Conservation (phyloP, 2,797 vertebrate species). For the Xenopus petersii region DNA sequence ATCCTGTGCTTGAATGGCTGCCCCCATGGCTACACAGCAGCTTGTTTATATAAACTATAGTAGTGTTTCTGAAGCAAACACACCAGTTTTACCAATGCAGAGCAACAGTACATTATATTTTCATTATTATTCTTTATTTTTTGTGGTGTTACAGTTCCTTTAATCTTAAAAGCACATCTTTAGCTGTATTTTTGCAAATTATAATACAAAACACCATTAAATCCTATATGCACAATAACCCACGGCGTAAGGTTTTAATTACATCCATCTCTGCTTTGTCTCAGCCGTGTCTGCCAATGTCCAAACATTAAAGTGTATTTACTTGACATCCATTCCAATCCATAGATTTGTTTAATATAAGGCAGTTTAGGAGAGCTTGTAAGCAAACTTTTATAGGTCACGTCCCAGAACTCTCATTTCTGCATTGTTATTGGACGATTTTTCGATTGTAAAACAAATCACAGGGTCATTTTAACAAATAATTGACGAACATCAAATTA, state of each 20-base stretch:
- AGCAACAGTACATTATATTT: too few relatives aligned
- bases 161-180: too few relatives aligned
- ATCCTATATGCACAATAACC: conserved; percentile 12
- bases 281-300: conserved; percentile 3
- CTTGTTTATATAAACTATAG: too few relatives aligned
- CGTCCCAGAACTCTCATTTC: conserved; percentile 7
- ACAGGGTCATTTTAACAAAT: conserved; percentile 38
- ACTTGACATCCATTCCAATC: conserved; percentile 6
- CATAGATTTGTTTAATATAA: not conserved
- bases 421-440: conserved; percentile 23
- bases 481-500: conserved; percentile 14
- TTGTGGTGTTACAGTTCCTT: too few relatives aligned
- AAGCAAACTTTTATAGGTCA: conserved; percentile 15
- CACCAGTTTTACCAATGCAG: too few relatives aligned
- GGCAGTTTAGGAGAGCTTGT: not conserved
- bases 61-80: too few relatives aligned
- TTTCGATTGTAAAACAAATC: conserved; percentile 37
- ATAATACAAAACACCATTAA: not conserved
- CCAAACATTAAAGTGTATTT: conserved; percentile 8
- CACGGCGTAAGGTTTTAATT: conserved; percentile 22
- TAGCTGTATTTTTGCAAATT: not conserved
- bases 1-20: too few relatives aligned
- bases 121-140: too few relatives aligned
- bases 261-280: not conserved
- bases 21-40: too few relatives aligned